Evolutionary conservation across 30 jellyfish, hydroid and myxozoan species (phyloP).

Genomic region (Turritopsis dohrnii): DNA sequence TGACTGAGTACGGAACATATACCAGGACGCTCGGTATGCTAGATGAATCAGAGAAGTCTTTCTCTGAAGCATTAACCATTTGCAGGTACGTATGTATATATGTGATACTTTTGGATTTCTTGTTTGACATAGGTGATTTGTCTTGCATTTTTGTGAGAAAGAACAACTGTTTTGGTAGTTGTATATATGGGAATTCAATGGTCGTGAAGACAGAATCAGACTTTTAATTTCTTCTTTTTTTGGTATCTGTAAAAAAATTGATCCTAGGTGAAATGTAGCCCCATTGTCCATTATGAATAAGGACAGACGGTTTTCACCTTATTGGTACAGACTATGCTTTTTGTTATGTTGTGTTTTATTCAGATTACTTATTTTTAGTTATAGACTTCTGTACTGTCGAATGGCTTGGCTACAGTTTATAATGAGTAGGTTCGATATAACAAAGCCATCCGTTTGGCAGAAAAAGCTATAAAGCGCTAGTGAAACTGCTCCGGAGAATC

Average conservation of each 20-base stretch:
- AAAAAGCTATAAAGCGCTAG: conserved; percentile 76
- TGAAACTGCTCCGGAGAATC: conserved; percentile 91
- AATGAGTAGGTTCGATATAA: conserved; percentile 86
- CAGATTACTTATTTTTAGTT: too few relatives aligned
- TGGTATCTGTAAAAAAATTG: too few relatives aligned
- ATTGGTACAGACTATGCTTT: neutral
- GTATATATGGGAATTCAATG: too few relatives aligned
- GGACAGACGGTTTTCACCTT: too few relatives aligned
- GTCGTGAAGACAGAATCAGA: too few relatives aligned
- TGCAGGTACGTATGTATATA: conserved; percentile 63
- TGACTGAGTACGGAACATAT: conserved; percentile 91
- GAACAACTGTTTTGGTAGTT: too few relatives aligned
- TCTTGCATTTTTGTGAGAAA: too few relatives aligned
- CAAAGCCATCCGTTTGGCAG: conserved; percentile 88
- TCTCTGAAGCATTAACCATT: conserved; percentile 77
- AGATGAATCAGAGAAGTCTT: conserved; percentile 86
- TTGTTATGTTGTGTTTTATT: neutral
- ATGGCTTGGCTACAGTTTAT: conserved; percentile 89
- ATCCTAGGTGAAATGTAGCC: too few relatives aligned
- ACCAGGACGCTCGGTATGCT: conserved; percentile 59
- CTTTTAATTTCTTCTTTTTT: too few relatives aligned
- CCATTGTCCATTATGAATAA: too few relatives aligned
- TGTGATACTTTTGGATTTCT: neutral
- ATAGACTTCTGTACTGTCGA: conserved; percentile 85
- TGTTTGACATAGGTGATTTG: too few relatives aligned